phyloP scores from a whole-genome alignment of 2,888 invertebrate genomes.

The Poecilobothrus nobilitatus region DNA sequence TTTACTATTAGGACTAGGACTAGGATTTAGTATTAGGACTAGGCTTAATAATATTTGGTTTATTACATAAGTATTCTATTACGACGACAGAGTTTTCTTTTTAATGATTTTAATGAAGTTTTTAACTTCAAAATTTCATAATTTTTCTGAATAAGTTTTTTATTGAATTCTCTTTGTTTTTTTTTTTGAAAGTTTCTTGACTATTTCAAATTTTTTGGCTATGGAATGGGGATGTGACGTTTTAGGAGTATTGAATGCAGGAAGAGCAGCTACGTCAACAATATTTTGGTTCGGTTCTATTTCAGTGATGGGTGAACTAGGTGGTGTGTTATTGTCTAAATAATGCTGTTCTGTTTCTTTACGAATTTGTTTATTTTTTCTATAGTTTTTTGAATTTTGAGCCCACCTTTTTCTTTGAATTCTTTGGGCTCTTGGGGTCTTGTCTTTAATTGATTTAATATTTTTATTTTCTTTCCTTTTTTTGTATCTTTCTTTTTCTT shows the following conservation, averaged over 20 bases:
- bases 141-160: background rate
- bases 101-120: no score
- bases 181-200: no score
- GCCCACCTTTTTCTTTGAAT: background rate
- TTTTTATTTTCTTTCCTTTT: slow-evolving; percentile 3
- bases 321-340: background rate
- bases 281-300: no score
- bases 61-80: no score
- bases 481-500: background rate
- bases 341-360: background rate
- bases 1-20: no score
- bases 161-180: no score
- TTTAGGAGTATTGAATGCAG: no score
- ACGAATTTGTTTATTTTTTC: background rate
- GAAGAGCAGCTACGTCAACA: no score
- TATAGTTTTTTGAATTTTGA: background rate
- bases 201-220: no score
- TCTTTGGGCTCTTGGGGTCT: background rate
- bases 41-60: background rate
- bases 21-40: no score
- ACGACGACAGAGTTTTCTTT: no score
- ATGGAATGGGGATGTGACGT: no score
- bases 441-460: background rate
- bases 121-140: background rate
- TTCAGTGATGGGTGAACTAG: background rate